Evolutionary conservation across 1,140 invertebrate species (phyloP), one percentile per base, ranked within the genome.

Genomic region (Drosophila serrata): DNA sequence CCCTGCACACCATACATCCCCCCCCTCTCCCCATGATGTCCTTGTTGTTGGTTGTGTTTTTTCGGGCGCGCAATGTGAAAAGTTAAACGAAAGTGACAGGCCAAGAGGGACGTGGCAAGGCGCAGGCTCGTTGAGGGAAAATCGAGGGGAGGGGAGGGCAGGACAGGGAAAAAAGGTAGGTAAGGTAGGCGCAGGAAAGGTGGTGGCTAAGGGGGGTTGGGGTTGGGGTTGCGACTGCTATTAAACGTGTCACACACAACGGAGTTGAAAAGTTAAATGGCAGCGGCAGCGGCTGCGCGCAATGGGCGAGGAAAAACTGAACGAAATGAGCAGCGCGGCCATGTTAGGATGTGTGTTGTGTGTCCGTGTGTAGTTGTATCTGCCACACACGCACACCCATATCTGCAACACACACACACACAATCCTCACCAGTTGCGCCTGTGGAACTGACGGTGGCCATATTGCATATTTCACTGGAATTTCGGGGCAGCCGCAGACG

Each of bases 61-160:
- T 79, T 79, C 60, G 64, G 56, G 60, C 60, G 75, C 55, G 80
- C 60, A 70, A 82, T 79, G 68, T 82, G 74, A 82, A 90, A 91
- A 87, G 82, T 91, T 84, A 87, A 91, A 91, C 80, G 87, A 91
- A 91, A 91, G 87, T 91, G 87, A 91, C 87, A 91, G 82, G 82
- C 86, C 37, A 75, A 69, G 72, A 8, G 63, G 75, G 74, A 56
- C 37, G 56, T 12, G 15, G 55, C 48, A 73, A 17, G 39, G 75
- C 31, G 60, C 55, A 63, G 73, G 67, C 49, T 76, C 58, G 49
- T 45, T 48, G 55, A 31, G 43, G 45, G 56, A 56, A 62, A 45
- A 51, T 62, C 42, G 62, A 48, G 46, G 24, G 46, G 24, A 29
- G 46, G 46, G 69, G n/a, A n/a, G n/a, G n/a, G n/a, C n/a, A n/a